These are phyloP conservation scores for Bombus difficillimus DNA, from an alignment of 1,140 invertebrate genomes.

Conservation along the genomic window DNA sequence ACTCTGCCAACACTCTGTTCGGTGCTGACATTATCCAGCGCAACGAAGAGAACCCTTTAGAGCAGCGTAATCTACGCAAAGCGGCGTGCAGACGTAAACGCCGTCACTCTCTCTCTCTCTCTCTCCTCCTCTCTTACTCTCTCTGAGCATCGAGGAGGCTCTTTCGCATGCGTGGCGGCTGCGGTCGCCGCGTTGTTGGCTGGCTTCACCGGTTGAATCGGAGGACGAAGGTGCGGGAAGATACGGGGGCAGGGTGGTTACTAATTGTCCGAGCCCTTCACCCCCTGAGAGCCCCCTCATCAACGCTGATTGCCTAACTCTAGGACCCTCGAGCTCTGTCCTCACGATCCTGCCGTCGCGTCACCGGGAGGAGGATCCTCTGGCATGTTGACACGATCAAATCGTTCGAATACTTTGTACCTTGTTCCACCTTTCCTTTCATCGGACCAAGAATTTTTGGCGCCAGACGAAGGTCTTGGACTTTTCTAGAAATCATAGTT, in stretches of 20 bases:
- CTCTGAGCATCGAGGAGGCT: slow-evolving; percentile 15
- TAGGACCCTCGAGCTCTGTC: slow-evolving; percentile 76
- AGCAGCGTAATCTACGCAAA: slow-evolving; percentile 40
- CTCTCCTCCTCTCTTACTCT: neutral
- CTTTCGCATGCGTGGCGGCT: slow-evolving; percentile 67
- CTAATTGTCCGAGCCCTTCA: slow-evolving; percentile 81
- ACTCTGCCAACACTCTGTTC: neutral
- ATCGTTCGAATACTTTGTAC: slow-evolving; percentile 14
- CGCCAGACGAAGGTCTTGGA: neutral
- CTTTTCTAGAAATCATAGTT: too few species aligned
- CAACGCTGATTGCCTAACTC: slow-evolving; percentile 83
- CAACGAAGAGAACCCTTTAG: slow-evolving; percentile 23
- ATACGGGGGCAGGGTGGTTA: slow-evolving; percentile 70
- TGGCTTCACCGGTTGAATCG: slow-evolving; percentile 59
- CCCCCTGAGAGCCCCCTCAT: slow-evolving; percentile 76
- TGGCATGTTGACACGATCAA: slow-evolving; percentile 35
- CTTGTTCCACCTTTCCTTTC: neutral
- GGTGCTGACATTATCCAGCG: slow-evolving; percentile 34
- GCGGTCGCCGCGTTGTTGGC: slow-evolving; percentile 64
- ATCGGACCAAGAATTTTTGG: neutral
- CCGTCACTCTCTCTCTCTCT: neutral
- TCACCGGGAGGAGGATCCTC: slow-evolving; percentile 43
- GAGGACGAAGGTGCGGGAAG: slow-evolving; percentile 50
- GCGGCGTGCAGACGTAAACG: slow-evolving; percentile 42
- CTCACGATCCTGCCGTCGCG: slow-evolving; percentile 60